Evolutionary conservation across 2,113 vertebrate genomes (phyloP).

Genomic region (Carassius carassius): DNA sequence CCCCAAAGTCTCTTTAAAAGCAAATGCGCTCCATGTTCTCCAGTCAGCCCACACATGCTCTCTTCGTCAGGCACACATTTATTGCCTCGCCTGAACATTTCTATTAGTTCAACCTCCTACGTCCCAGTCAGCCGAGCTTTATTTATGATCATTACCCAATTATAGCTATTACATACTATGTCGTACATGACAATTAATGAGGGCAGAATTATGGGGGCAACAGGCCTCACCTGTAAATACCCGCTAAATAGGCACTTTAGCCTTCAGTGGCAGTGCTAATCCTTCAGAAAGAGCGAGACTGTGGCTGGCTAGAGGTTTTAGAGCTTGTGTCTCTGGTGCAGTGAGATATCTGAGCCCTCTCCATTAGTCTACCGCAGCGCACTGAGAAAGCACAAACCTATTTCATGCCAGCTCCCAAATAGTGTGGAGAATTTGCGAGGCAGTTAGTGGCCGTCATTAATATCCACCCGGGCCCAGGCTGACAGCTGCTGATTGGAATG

Average conservation of each 20-base stretch:
- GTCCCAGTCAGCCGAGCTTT: conserved; percentile 60
- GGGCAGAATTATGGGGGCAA: conserved; percentile 33
- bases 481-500: conserved; percentile 75
- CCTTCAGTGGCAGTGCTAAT: conserved; percentile 41
- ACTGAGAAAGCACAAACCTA: conserved; percentile 68
- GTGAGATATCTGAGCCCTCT: conserved; percentile 71
- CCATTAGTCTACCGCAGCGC: conserved; percentile 67
- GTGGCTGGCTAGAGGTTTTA: neutral
- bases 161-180: conserved; percentile 39
- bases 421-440: conserved; percentile 73
- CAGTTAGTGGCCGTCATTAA: conserved; percentile 79
- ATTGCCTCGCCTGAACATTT: conserved; percentile 66
- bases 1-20: too few species aligned
- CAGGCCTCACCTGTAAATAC: conserved; percentile 51
- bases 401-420: conserved; percentile 73
- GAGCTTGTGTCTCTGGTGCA: conserved; percentile 42
- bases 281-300: conserved; percentile 24
- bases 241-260: conserved; percentile 30
- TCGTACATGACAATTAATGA: conserved; percentile 49
- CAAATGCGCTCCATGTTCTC: too few species aligned
- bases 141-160: conserved; percentile 69
- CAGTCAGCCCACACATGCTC: conserved; percentile 67
- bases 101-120: conserved; percentile 67
- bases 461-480: conserved; percentile 67
- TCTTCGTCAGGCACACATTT: conserved; percentile 68